A percentile compares a stretch with the other conserved stretches of the same genome.
phyloP scores from a whole-genome alignment of 2,888 invertebrate genomes.

The Oscheius onirici region DNA sequence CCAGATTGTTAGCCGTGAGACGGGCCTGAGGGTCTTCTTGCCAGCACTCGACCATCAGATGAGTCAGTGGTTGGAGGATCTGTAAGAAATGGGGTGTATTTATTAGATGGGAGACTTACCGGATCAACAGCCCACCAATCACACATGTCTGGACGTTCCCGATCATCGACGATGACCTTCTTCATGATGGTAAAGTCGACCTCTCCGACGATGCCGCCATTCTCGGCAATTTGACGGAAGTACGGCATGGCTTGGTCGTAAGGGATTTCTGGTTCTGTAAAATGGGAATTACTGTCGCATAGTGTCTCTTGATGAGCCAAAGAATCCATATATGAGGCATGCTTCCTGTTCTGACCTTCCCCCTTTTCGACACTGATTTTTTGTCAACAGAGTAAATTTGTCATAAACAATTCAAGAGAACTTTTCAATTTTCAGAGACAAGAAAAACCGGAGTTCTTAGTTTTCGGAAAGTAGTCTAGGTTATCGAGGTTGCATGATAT shows the following conservation, averaged over 20 bases:
- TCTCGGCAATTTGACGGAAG: constrained; percentile 8
- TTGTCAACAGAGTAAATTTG: too few species aligned
- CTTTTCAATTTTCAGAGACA: neutral
- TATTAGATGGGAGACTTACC: neutral
- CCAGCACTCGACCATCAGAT: constrained; percentile 24
- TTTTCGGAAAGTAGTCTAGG: too few species aligned
- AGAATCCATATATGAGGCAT: neutral
- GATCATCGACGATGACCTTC: constrained; percentile 6
- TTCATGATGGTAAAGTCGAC: constrained; percentile 7
- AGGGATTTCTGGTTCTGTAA: neutral
- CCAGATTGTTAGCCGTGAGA: neutral
- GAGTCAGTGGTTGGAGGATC: neutral
- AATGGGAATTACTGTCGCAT: too few species aligned
- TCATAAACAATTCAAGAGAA: neutral
- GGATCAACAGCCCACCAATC: constrained; percentile 2
- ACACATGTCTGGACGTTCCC: neutral
- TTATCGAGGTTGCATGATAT: too few species aligned
- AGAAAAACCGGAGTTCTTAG: neutral
- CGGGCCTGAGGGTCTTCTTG: neutral
- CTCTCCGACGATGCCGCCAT: neutral
- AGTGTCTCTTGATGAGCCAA: too few species aligned
- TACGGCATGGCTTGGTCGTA: constrained; percentile 2
- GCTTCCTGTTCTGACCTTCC: neutral
- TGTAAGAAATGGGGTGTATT: neutral
- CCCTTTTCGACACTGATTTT: too few species aligned